Percentiles rank a stretch among this genome's conserved stretches.
These are phyloP conservation scores for Varanus komodoensis DNA, from an alignment of 2,113 vertebrate genomes.

Conservation along the genomic window DNA sequence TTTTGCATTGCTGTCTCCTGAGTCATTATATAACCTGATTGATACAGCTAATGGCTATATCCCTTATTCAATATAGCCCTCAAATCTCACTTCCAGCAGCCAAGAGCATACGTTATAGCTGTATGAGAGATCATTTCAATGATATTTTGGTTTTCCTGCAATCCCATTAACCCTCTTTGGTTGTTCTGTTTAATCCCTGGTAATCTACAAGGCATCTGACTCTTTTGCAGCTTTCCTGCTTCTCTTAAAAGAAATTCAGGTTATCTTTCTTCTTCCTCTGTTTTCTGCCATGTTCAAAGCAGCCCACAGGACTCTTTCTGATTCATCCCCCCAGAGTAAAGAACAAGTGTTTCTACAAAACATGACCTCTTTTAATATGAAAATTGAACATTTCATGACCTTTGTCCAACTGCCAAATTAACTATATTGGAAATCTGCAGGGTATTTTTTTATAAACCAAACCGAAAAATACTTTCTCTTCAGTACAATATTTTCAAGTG, in stretches of 20 bases:
- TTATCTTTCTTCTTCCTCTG: conserved; percentile 50
- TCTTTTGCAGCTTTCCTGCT: conserved; percentile 26
- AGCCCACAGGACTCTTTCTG: conserved; percentile 32
- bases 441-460: conserved; percentile 31
- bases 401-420: conserved; percentile 33
- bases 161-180: conserved; percentile 41
- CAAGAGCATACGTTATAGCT: background rate
- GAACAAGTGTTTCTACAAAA: conserved; percentile 23
- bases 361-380: conserved; percentile 42
- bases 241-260: conserved; percentile 35
- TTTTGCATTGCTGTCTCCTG: background rate
- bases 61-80: background rate
- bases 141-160: conserved; percentile 28
- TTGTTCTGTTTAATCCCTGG: conserved; percentile 42
- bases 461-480: conserved; percentile 32
- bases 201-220: background rate
- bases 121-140: background rate
- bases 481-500: conserved; percentile 48
- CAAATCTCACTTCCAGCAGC: conserved; percentile 5
- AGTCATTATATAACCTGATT: background rate
- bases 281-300: conserved; percentile 38
- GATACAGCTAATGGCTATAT: background rate
- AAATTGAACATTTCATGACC: conserved; percentile 41
- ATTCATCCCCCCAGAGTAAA: conserved; percentile 29
- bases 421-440: conserved; percentile 16